phyloP scores from a whole-genome alignment of 1,140 invertebrate genomes.

The Diorhabda sublineata region DNA sequence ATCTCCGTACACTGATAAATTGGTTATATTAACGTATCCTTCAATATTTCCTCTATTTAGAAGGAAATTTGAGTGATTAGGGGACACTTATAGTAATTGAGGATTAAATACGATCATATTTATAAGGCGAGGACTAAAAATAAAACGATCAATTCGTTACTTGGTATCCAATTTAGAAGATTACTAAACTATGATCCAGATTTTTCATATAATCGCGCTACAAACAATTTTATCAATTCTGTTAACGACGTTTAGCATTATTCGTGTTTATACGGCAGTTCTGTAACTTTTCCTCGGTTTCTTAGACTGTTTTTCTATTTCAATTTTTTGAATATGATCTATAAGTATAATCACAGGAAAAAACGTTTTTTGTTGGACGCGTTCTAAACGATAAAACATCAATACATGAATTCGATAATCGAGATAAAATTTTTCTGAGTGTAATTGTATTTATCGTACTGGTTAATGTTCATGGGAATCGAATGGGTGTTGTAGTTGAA shows the following conservation, averaged over 20 bases:
- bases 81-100: background rate
- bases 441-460: background rate
- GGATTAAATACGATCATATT: background rate
- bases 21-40: background rate
- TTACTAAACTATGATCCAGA: too few species aligned
- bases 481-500: constrained; percentile 3
- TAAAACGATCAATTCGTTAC: background rate
- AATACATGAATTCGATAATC: background rate
- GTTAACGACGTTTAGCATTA: too few species aligned
- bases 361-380: background rate
- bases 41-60: background rate
- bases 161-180: too few species aligned
- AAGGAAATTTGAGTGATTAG: background rate
- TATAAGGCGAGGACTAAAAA: background rate
- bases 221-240: too few species aligned
- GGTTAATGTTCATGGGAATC: constrained; percentile 1
- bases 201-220: too few species aligned
- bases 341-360: background rate
- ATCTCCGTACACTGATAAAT: background rate
- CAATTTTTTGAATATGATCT: background rate
- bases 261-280: too few species aligned
- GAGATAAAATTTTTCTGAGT: constrained; percentile 1
- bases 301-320: background rate
- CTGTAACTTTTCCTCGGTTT: background rate
- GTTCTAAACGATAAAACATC: background rate